These are phyloP conservation scores for Thaumatotibia leucotreta DNA, from an alignment of 1,140 invertebrate genomes.

Conservation along the genomic window DNA sequence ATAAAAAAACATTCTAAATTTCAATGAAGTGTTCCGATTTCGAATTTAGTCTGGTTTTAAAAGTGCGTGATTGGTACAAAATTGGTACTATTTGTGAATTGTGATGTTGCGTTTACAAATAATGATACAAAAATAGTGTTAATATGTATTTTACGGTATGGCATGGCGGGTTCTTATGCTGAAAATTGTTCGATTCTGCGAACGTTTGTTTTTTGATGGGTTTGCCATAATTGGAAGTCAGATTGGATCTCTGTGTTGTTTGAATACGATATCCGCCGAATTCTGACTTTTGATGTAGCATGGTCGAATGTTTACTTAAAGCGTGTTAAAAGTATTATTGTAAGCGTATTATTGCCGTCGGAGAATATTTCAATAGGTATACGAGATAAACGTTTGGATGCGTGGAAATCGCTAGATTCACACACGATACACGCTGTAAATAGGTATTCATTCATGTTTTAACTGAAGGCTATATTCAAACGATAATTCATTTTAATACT, in stretches of 20 bases:
- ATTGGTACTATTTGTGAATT: background rate
- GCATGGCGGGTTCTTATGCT: constrained; percentile 36
- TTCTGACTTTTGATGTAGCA: background rate
- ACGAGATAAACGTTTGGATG: background rate
- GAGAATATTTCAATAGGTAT: background rate
- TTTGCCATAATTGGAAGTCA: background rate
- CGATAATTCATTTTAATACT: too few species aligned
- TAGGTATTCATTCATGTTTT: too few species aligned
- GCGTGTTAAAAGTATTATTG: background rate
- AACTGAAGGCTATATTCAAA: too few species aligned
- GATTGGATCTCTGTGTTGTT: background rate
- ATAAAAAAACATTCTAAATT: constrained; percentile 26
- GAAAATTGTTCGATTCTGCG: constrained; percentile 31
- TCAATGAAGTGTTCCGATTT: constrained; percentile 11
- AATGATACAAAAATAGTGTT: constrained; percentile 57
- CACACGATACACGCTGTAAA: too few species aligned
- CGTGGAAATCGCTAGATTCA: too few species aligned
- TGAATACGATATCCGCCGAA: background rate
- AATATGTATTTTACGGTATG: constrained; percentile 48
- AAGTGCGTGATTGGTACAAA: background rate
- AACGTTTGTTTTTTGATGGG: background rate
- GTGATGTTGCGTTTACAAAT: constrained; percentile 30
- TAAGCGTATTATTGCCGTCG: background rate
- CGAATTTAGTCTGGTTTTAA: constrained; percentile 2
- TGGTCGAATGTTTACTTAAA: background rate